Base-by-base conservation (phyloP, 1,140 invertebrate genomes). In the Pemphigus obesinymphae region DNA sequence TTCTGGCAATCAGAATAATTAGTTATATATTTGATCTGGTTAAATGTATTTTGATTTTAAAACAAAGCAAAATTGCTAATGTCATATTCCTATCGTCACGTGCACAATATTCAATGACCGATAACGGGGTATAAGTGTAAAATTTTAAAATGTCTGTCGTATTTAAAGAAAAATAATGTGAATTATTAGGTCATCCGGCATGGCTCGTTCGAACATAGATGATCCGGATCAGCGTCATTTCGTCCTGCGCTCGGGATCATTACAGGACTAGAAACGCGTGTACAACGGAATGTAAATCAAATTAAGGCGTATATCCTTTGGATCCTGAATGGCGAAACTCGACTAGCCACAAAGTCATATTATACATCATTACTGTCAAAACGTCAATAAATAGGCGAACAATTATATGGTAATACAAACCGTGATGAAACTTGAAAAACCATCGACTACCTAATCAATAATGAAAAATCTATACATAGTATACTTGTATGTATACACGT, bases 181-280 rank as follows among this genome's bases (percentile, higher is more conserved):
- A 78, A 78, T 37, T n/a, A n/a, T n/a, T 58, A 78, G 73, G 73
- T 78, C 73, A 78, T 26, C 20, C 34, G 50, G 50, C 73, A 58
- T 34, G 73, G 40, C 34, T 58, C 50, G 73, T 78, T 78, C 73
- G 31, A 23, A 78, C 73, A 58, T 17, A 58, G 53, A 78, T 78
- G 26, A 78, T 78, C 73, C 50, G 50, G 73, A 78, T 78, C 73
- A 58, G 73, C 58, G 31, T 13, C 34, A 26, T 58, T 10, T 29
- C 53, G 20, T 78, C 73, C 58, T 78, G 17, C 37, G 43, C 13
- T 45, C 43, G 37, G 10, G 31, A n/a, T 4, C 17, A 45, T 40
- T 34, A 40, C 34, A 23, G 17, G 3, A 15, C 58, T n/a, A 50
- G 45, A 13, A 11, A 29, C 26, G 43, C 68, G 23, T 31, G 68